Conservation (phyloP, 2,113 vertebrate genomes). For the Vulpes vulpes region DNA sequence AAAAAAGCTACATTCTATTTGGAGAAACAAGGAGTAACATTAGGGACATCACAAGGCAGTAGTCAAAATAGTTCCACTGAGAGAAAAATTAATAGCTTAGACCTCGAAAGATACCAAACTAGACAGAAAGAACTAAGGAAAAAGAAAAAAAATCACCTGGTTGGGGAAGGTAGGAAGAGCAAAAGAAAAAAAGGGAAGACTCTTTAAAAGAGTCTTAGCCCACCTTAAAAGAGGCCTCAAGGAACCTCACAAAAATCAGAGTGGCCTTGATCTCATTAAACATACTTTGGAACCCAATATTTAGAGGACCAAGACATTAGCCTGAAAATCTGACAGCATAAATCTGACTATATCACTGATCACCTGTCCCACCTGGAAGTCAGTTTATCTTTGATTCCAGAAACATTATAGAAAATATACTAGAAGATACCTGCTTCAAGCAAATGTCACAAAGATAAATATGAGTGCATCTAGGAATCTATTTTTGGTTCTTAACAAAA, state of each 20-base stretch:
- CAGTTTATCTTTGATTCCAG: background rate
- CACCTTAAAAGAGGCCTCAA: background rate
- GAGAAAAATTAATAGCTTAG: constrained; percentile 1
- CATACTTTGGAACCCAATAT: background rate
- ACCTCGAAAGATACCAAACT: constrained; percentile 10
- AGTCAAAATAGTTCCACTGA: background rate
- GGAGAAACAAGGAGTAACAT: background rate
- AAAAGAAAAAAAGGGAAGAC: constrained; percentile 25
- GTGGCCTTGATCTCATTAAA: constrained; percentile 13
- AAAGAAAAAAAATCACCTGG: background rate
- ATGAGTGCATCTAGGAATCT: background rate
- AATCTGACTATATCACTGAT: constrained; percentile 42
- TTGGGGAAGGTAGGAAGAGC: background rate
- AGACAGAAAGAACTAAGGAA: background rate
- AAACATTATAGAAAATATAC: background rate
- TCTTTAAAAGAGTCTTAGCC: background rate
- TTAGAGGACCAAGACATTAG: background rate
- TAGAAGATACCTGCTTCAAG: background rate
- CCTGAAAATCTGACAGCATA: background rate
- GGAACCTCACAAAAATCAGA: background rate
- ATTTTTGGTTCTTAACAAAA: constrained; percentile 25
- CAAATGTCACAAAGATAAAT: background rate
- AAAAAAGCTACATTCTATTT: background rate
- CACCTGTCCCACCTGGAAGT: background rate
- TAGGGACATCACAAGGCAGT: background rate